Conservation (phyloP, 2,888 invertebrate species). For the Thecocarcelia acutangulata region DNA sequence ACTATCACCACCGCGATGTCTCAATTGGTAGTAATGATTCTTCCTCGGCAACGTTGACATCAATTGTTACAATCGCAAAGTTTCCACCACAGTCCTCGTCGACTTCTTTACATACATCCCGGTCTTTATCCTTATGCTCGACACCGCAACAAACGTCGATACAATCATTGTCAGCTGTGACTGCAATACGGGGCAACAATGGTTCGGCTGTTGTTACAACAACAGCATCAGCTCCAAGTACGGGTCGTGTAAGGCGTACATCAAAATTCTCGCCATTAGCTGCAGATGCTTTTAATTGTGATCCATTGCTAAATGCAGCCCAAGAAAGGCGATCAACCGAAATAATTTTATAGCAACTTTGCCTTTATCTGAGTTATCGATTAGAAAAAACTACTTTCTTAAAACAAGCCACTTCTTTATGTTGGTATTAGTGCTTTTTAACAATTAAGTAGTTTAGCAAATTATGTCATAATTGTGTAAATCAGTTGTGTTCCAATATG, state of each 20-base stretch:
- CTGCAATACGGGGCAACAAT: slow-evolving; percentile 74
- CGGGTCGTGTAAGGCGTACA: slow-evolving; percentile 71
- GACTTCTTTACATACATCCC: slow-evolving; percentile 58
- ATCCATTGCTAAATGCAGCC: slow-evolving; percentile 76
- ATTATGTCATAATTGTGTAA: slow-evolving; percentile 36
- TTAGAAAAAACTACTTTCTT: slow-evolving; percentile 23
- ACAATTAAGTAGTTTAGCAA: slow-evolving; percentile 38
- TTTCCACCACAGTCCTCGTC: slow-evolving; percentile 72
- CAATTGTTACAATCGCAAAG: slow-evolving; percentile 77
- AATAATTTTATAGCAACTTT: slow-evolving; percentile 79
- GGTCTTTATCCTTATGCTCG: slow-evolving; percentile 58
- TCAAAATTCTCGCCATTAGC: slow-evolving; percentile 74
- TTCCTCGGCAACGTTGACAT: slow-evolving; percentile 79
- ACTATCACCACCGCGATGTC: slow-evolving; percentile 54
- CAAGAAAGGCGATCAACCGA: slow-evolving; percentile 78
- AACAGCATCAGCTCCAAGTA: slow-evolving; percentile 71
- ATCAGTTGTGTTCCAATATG: slow-evolving; percentile 35
- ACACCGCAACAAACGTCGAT: slow-evolving; percentile 70
- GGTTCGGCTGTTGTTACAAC: slow-evolving; percentile 72
- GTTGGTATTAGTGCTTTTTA: slow-evolving; percentile 24
- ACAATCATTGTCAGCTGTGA: slow-evolving; percentile 71
- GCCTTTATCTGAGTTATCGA: slow-evolving; percentile 44
- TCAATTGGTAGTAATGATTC: slow-evolving; percentile 77
- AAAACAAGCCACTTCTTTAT: slow-evolving; percentile 1
- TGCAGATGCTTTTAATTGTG: slow-evolving; percentile 76